A percentile compares a stretch with the other conserved stretches of the same genome.
Evolutionary conservation across 2,797 vertebrate species (phyloP).

Genomic region (Crocidura indochinensis): DNA sequence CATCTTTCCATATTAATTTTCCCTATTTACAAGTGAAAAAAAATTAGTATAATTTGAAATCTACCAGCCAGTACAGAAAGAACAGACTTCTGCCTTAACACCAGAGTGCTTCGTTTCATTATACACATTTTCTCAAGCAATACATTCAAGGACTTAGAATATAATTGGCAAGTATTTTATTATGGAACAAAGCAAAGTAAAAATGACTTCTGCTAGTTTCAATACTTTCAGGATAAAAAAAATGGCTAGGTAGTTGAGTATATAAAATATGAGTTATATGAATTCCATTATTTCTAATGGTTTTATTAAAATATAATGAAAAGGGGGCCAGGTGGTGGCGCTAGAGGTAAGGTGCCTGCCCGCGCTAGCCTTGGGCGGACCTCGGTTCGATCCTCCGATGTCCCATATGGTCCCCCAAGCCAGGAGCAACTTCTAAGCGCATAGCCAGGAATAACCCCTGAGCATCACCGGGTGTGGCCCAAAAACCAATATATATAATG

Average conservation of each 20-base stretch:
- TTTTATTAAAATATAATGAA: background rate
- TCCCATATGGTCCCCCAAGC: too few relatives aligned
- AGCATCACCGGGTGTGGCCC: too few relatives aligned
- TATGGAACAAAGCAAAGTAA: slow-evolving; percentile 58
- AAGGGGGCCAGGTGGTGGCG: too few relatives aligned
- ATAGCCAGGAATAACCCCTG: too few relatives aligned
- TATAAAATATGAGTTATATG: slow-evolving; percentile 19
- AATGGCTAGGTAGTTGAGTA: slow-evolving; percentile 18
- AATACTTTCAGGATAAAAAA: slow-evolving; percentile 52
- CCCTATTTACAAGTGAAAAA: slow-evolving; percentile 65
- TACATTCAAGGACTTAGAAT: slow-evolving; percentile 72
- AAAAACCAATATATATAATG: slow-evolving; percentile 39
- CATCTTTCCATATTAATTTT: slow-evolving; percentile 68
- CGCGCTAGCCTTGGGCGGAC: too few relatives aligned
- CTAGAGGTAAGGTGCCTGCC: too few relatives aligned
- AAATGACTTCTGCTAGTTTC: slow-evolving; percentile 62
- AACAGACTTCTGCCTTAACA: slow-evolving; percentile 64
- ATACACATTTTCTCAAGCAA: slow-evolving; percentile 61
- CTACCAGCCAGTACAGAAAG: slow-evolving; percentile 63
- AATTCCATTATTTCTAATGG: too few relatives aligned
- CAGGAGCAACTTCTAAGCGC: too few relatives aligned
- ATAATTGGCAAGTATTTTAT: slow-evolving; percentile 72
- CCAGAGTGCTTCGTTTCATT: slow-evolving; percentile 67
- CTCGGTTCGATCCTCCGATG: too few relatives aligned
- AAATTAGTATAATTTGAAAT: slow-evolving; percentile 69